A percentile compares a stretch with the other conserved stretches of the same genome.
phyloP scores from a whole-genome alignment of 1,140 invertebrate genomes.

The Drosophila lini region DNA sequence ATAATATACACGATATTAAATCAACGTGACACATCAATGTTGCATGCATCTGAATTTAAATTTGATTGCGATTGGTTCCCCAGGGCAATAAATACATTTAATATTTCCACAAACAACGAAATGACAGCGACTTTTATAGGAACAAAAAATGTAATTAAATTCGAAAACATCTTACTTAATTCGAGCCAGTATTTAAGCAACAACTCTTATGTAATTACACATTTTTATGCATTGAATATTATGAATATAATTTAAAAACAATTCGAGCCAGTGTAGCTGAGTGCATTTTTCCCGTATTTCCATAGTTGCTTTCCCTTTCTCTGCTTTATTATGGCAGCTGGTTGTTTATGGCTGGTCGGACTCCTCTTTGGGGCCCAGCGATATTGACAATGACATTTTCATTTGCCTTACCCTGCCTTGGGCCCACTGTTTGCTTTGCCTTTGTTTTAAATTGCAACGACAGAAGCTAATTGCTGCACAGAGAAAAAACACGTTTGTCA shows the following conservation, averaged over 20 bases:
- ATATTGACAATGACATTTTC: conserved; percentile 51
- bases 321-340: not conserved
- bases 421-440: not conserved
- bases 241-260: not conserved
- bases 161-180: not conserved
- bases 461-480: conserved; percentile 27
- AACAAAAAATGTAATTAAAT: not conserved
- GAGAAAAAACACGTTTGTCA: not conserved
- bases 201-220: no score
- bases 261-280: not conserved
- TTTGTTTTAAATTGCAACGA: conserved; percentile 14
- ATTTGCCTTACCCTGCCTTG: conserved; percentile 12
- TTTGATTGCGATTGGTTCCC: conserved; percentile 26
- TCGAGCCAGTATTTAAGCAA: no score
- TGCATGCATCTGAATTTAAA: conserved; percentile 14
- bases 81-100: conserved; percentile 7
- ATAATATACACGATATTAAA: not conserved
- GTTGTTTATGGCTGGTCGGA: conserved; percentile 25
- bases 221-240: not conserved
- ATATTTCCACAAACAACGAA: not conserved
- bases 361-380: not conserved
- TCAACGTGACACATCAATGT: not conserved
- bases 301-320: conserved; percentile 2
- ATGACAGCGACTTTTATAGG: no score
- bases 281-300: not conserved